phyloP scores from a whole-genome alignment of 2,888 invertebrate genomes.

The Macropis europaea region DNA sequence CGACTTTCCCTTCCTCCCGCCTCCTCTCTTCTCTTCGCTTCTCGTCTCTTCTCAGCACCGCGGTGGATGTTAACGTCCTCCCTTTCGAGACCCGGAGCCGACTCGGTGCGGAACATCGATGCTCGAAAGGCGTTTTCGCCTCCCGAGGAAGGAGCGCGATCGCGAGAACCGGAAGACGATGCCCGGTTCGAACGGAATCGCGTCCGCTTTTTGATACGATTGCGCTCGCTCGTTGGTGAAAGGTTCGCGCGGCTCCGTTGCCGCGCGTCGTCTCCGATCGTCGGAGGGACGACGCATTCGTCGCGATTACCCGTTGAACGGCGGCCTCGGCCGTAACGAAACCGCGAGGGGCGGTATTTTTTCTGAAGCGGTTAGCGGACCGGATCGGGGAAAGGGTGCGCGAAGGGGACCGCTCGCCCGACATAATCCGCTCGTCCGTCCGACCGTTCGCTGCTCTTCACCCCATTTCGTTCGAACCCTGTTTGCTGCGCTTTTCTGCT shows the following conservation, averaged over 20 bases:
- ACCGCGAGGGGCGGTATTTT: too few species aligned
- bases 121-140: too few species aligned
- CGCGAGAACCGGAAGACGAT: too few species aligned
- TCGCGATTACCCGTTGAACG: conserved; percentile 3
- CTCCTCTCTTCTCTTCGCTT: too few species aligned
- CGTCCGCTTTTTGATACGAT: conserved; percentile 9
- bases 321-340: neutral
- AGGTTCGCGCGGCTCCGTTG: neutral
- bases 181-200: conserved; percentile 2
- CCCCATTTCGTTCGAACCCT: conserved; percentile 29
- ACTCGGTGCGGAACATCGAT: too few species aligned
- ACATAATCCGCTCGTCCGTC: conserved; percentile 43
- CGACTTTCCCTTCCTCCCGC: neutral
- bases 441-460: conserved; percentile 33
- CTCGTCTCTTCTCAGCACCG: too few species aligned
- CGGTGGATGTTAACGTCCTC: too few species aligned
- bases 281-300: neutral
- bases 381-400: neutral
- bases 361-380: too few species aligned
- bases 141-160: too few species aligned
- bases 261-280: neutral
- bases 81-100: too few species aligned
- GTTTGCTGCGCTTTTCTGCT: conserved; percentile 16
- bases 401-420: conserved; percentile 47
- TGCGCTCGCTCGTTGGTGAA: conserved; percentile 8